Evolutionary conservation across 2,888 invertebrate genomes (phyloP).

Genomic region (Drosophila falleni): DNA sequence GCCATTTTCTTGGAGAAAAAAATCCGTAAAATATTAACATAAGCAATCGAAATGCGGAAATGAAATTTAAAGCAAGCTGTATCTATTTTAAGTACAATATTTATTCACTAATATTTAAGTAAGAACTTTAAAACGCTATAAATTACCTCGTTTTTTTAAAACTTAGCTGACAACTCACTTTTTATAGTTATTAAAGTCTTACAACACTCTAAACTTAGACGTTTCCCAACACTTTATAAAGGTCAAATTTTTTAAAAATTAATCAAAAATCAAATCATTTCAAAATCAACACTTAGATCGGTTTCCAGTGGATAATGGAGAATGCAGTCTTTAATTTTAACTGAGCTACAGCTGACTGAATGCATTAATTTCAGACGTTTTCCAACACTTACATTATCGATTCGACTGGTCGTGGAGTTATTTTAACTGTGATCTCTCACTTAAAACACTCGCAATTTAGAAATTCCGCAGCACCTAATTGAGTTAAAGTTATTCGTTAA

Average conservation of each 20-base stretch:
- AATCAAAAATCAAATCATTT: no score
- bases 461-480: background rate
- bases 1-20: background rate
- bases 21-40: background rate
- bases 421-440: background rate
- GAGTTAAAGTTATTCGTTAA: background rate
- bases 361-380: background rate
- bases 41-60: no score
- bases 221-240: background rate
- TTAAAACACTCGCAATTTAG: background rate
- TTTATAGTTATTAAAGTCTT: background rate
- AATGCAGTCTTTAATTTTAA: background rate
- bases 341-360: background rate
- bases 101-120: no score
- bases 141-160: no score
- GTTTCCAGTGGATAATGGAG: background rate
- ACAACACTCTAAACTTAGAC: background rate
- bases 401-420: background rate
- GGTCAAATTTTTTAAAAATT: background rate
- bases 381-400: background rate
- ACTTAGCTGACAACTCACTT: no score
- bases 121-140: no score
- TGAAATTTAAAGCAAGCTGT: no score
- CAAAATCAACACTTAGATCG: no score
- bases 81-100: no score